Base-by-base conservation (phyloP, 2,888 invertebrate genomes). In the Glyphotaelius pellucidus region DNA sequence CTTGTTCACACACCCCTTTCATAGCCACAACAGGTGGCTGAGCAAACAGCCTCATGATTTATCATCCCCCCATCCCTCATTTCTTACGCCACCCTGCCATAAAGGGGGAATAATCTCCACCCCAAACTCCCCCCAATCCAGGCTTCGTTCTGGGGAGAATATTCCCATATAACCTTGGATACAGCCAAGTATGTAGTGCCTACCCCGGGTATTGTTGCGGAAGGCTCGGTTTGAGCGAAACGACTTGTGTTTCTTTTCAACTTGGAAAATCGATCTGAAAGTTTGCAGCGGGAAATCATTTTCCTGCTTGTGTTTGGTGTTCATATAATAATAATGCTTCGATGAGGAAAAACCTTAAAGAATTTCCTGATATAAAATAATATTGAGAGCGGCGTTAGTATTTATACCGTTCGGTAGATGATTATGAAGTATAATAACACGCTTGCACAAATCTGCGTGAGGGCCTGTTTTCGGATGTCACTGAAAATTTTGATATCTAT, bases 11-110 rank as follows among this genome's bases (percentile, higher is more conserved):
- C 47, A 47, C 31, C 52, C 87, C n/a, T 47, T 38, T 42, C 85
- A 14, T 3, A 52, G 80, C 47, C 88, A 91, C 91, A 91, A 91
- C 91, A 91, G 91, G 91, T 91, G 91, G 91, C 88, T 52, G 31
- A 52, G 88, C 42, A 79, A 81, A 87, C 88, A 88, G 67, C 67
- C 91, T 52, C 88, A 88, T 91, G 88, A 91, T 88, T 91, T 88
- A 91, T 81, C 42, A 47, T 81, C 91, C n/a, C n/a, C 90, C 32
- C 30, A 25, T 11, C 88, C 67, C 9, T n/a, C 31, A 2, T 9
- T 25, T 25, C 25, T 67, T 67, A 31, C 9, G 1, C 85, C 85
- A 67, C 67, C 67, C 67, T 11, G 67, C 67, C n/a, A 67, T 67
- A n/a, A 67, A 67, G 42, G 15, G 31, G 83, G 83, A 25, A 83